A percentile compares a stretch with the other conserved stretches of the same genome.
Conservation (phyloP, 2,888 invertebrate species). For the Ariolimax columbianus region DNA sequence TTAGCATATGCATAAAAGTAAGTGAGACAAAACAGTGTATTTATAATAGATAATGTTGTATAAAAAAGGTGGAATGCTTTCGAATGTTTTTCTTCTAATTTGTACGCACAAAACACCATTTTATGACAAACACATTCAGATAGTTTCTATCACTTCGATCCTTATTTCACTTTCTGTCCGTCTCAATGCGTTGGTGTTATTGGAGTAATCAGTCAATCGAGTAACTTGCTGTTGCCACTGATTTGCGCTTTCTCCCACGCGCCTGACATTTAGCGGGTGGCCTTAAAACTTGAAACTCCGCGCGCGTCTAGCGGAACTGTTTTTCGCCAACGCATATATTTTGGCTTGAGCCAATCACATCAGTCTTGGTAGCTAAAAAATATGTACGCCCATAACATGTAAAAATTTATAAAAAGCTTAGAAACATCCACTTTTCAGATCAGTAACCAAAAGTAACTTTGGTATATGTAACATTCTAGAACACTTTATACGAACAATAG, state of each 20-base stretch:
- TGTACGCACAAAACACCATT: neutral
- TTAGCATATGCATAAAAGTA: no score
- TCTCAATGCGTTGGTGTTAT: neutral
- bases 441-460: neutral
- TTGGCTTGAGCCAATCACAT: neutral
- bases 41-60: no score
- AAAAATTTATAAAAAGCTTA: neutral
- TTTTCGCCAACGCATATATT: neutral
- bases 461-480: neutral
- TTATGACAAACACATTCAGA: neutral
- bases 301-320: neutral
- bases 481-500: neutral
- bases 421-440: neutral
- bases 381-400: neutral
- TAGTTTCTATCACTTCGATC: neutral
- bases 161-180: neutral
- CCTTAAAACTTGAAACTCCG: neutral
- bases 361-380: neutral
- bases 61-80: neutral
- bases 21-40: no score
- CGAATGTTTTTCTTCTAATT: no score
- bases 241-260: neutral
- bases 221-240: neutral
- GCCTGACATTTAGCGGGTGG: neutral
- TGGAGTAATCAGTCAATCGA: neutral